Conservation (phyloP, 2,888 invertebrate species). For the Eristalis pertinax region DNA sequence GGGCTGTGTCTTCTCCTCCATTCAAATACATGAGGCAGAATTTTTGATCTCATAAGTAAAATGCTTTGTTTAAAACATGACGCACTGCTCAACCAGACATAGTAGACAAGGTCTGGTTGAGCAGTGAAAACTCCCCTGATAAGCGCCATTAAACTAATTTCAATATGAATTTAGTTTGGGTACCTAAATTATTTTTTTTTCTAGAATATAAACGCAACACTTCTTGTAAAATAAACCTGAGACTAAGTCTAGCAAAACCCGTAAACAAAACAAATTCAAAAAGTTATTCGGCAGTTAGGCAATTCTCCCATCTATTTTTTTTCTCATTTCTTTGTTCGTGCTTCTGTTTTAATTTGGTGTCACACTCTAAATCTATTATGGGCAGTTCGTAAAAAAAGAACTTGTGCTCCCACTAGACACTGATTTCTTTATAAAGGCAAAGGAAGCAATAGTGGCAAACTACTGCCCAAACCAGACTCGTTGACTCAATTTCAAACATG, state of each 20-base stretch:
- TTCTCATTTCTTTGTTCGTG: background rate
- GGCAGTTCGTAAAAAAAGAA: background rate
- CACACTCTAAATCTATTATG: background rate
- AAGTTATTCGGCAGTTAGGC: background rate
- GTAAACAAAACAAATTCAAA: background rate
- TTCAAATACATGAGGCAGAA: too few relatives aligned
- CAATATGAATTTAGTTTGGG: too few relatives aligned
- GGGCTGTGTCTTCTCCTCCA: too few relatives aligned
- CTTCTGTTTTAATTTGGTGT: background rate
- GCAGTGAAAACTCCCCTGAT: too few relatives aligned
- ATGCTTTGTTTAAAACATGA: too few relatives aligned
- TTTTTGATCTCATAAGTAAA: too few relatives aligned
- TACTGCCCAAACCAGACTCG: background rate
- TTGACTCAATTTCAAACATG: background rate
- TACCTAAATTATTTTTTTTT: too few relatives aligned
- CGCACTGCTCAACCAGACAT: too few relatives aligned
- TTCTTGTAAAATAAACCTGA: too few relatives aligned
- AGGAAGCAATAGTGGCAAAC: background rate
- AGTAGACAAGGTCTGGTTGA: too few relatives aligned
- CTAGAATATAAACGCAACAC: too few relatives aligned
- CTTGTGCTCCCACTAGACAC: background rate
- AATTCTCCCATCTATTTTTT: background rate
- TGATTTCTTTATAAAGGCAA: background rate
- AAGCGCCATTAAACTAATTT: too few relatives aligned
- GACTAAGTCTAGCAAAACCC: background rate